These are phyloP conservation scores for Neotoma lepida DNA, from an alignment of 2,113 vertebrate genomes.

Conservation along the genomic window DNA sequence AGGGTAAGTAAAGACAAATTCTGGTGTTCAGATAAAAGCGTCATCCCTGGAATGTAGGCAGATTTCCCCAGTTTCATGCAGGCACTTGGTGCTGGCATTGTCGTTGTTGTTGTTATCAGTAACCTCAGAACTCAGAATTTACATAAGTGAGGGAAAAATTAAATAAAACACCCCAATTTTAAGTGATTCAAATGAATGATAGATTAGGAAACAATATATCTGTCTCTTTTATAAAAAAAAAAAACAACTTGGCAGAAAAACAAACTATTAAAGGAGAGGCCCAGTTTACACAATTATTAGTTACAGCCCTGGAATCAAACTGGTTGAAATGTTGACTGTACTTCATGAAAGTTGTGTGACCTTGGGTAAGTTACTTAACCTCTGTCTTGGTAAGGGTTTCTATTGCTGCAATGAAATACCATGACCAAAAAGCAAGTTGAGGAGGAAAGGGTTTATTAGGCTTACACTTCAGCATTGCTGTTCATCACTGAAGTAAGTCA, in stretches of 20 bases:
- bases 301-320: neutral
- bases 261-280: neutral
- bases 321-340: constrained; percentile 2
- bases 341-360: neutral
- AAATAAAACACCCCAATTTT: constrained; percentile 15
- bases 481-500: too few species aligned
- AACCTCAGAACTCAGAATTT: constrained; percentile 62
- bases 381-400: neutral
- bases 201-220: constrained; percentile 13
- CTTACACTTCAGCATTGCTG: too few species aligned
- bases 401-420: too few species aligned
- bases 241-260: constrained; percentile 28
- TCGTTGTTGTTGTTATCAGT: constrained; percentile 40
- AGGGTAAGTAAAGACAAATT: neutral
- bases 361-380: constrained; percentile 6
- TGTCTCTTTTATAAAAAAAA: constrained; percentile 31
- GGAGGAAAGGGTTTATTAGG: too few species aligned
- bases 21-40: neutral
- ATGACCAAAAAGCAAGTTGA: too few species aligned
- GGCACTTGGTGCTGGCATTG: neutral
- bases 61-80: neutral
- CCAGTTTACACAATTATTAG: neutral
- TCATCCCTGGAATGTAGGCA: constrained; percentile 25
- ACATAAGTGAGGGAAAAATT: neutral
- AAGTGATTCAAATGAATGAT: neutral